Percentiles rank a stretch among this genome's conserved stretches.
Conservation (phyloP, 2,797 vertebrate species). For the Sparidentex hasta region DNA sequence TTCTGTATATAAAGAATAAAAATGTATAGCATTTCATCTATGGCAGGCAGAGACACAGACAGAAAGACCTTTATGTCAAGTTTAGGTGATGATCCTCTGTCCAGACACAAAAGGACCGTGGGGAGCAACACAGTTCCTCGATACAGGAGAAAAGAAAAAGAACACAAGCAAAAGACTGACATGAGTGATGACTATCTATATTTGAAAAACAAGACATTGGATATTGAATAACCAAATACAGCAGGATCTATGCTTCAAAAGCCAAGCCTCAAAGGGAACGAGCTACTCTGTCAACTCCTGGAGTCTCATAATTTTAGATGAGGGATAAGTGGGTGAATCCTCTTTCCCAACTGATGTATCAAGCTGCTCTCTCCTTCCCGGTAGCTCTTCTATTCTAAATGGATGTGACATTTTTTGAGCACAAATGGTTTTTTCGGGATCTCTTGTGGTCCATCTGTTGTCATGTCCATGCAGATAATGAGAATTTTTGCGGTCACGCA, state of each 20-base stretch:
- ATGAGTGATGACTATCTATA: not conserved
- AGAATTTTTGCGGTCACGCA: not conserved
- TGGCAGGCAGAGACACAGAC: not conserved
- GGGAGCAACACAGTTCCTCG: not conserved
- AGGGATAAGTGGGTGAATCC: not conserved
- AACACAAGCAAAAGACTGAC: not conserved
- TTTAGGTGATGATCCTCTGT: not conserved
- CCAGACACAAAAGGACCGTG: not conserved
- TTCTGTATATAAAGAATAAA: not conserved
- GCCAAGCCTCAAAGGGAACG: not conserved
- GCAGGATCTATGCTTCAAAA: not conserved
- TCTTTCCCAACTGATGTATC: not conserved
- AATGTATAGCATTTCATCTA: too few species aligned
- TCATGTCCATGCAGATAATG: not conserved
- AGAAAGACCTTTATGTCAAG: not conserved
- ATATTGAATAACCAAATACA: not conserved
- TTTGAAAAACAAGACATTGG: not conserved
- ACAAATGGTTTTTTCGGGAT: not conserved
- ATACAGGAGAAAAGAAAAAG: not conserved
- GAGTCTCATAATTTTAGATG: not conserved
- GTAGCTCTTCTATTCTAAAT: not conserved
- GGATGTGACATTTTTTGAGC: not conserved
- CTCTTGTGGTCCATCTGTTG: not conserved
- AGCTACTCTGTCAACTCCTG: too few species aligned
- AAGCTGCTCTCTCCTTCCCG: not conserved